phyloP scores from a whole-genome alignment of 2,113 vertebrate species.

The Ameiurus melas region DNA sequence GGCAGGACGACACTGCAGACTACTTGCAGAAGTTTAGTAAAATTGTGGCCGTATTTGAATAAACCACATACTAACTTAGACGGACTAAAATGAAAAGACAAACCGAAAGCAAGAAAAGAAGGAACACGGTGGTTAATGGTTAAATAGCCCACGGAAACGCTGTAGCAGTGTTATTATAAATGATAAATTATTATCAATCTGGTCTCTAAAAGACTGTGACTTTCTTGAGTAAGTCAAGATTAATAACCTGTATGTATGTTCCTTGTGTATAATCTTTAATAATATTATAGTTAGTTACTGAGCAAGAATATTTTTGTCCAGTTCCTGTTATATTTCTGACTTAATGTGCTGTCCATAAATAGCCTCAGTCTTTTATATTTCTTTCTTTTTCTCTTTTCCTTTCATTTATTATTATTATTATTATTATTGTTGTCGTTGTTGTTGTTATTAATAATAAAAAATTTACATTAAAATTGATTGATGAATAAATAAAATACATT shows the following conservation, averaged over 20 bases:
- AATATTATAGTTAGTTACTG: neutral
- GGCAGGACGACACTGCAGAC: neutral
- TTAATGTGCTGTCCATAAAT: neutral
- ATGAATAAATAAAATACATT: no score
- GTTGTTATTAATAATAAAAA: no score
- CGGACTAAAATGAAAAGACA: neutral
- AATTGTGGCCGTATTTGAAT: neutral
- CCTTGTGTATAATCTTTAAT: neutral
- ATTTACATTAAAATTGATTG: neutral
- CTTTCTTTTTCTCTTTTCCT: neutral
- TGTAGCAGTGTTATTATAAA: neutral
- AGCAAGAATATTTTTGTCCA: neutral
- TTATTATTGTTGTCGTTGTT: no score
- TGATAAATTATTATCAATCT: neutral
- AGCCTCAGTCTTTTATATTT: neutral
- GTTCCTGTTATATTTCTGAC: neutral
- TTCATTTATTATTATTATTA: no score
- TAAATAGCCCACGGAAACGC: neutral
- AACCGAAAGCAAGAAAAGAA: neutral
- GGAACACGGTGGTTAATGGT: neutral
- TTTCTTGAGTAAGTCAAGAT: neutral
- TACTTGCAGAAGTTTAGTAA: neutral
- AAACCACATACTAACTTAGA: neutral
- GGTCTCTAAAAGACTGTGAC: no score
- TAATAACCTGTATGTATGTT: neutral